Base-by-base conservation (phyloP, 2,113 vertebrate genomes). In the Silurus meridionalis region DNA sequence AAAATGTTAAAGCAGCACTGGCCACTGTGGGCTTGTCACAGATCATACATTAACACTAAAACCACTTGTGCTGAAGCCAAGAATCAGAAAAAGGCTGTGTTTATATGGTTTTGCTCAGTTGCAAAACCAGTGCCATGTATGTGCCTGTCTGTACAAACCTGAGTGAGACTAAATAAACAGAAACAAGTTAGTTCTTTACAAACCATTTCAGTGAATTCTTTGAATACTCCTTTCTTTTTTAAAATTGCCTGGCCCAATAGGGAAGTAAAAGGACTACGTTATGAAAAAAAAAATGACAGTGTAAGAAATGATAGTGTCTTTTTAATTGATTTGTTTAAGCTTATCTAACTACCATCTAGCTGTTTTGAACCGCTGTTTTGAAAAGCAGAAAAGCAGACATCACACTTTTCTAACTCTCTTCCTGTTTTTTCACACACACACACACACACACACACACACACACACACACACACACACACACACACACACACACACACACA, bases 81-180 rank as follows among this genome's bases (percentile, higher is more conserved):
- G 15, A 37, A 48, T 60, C 17, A 85, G 13, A 64, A 37, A 77
- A 77, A 64, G 13, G 23, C 15, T 48, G 78, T 78, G 83, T 75
- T 78, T 78, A 74, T 21, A 85, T 78, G 60, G 58, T 63, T 84
- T 63, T 84, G 21, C 57, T 11, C 67, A 60, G 57, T 63, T 75
- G 52, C 14, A 84, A 84, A 84, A 64, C 58, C 83, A 78, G 15
- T 10, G 14, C 46, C 83, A 64, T 85, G 61, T 28, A 23, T 71
- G 78, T 28, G 28, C 58, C 23, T 58, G 78, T 86, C 46, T 86
- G 46, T 63, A 48, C 64, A 80, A 58, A 80, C 71, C 46, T 86
- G 79, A 86, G 55, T 86, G 79, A 86, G 55, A 82, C 85, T 86
- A 86, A 82, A 74, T 74, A 66, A 82, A 71, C 75, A 57, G 63